Base-by-base conservation (phyloP, 2,888 invertebrate genomes). In the Pasiphila rectangulata region DNA sequence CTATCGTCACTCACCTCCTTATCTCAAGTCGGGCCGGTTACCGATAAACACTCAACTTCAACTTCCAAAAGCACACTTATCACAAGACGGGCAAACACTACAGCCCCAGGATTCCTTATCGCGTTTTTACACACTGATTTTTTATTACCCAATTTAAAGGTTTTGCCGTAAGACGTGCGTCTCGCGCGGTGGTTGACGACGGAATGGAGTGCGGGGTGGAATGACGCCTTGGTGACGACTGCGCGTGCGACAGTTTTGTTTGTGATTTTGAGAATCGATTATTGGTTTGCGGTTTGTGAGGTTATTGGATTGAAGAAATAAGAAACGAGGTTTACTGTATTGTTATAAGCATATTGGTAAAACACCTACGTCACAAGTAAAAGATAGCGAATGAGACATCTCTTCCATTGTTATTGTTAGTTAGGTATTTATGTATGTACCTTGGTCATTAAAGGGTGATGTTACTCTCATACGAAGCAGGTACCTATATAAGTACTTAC, bases 1-100 rank as follows among this genome's bases (percentile, higher is more conserved):
- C 80, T 84, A 87, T 87, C 87, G 72, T 57, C 56, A 72, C 86
- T 87, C 83, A 87, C 86, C 87, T 84, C 55, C 61, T 87, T 87
- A 87, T 87, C 87, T 71, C 52, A 72, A 77, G 76, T 74, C 61
- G 77, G 66, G 72, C 67, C 64, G 74, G 72, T 69, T 67, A 73
- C 64, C 72, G 79, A 80, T 80, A 83, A 76, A 17, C 67, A 64
- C 59, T 47, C n/a, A n/a, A n/a, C n/a, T n/a, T n/a, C 48, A 52
- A 58, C 68, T 73, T 77, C 82, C 72, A 64, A 79, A 83, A 74
- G 69, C 69, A 68, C 46, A 57, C 56, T 62, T 69, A 75, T 74
- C 85, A 83, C 82, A 69, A 41, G 27, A 40, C 44, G 64, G 72
- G 73, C 75, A 74, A 82, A 79, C 83, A 83, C 82, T 71, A 59